Base-by-base conservation (phyloP, 2,113 vertebrate species). In the Epinephelus fuscoguttatus region DNA sequence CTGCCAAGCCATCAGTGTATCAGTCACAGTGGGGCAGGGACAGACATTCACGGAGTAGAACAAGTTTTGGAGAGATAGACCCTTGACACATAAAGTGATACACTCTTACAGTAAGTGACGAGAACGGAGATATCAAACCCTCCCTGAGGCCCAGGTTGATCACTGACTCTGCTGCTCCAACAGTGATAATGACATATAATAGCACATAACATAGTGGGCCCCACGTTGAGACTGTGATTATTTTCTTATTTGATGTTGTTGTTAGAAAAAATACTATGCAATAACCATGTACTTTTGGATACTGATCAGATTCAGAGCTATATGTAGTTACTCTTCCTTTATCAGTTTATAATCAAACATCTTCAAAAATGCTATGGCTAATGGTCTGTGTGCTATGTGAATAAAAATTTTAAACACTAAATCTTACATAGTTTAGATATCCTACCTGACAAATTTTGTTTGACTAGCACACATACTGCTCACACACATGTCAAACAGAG, bases 21-120 rank as follows among this genome's bases (percentile, higher is more conserved):
- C 70, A 30, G 55, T 49, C 82, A 57, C 57, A 52, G 73, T 74
- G 45, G 47, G 70, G 80, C 59, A 42, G 78, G 4, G 56, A 47
- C 63, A 21, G 47, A 15, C 60, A 23, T 47, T 75, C 45, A 45
- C 9, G 0, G 53, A 63, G n/a, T 7, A 62, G 47, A 61, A 72
- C 27, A 62, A 62, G 59, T 55, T 82, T 50, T 27, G 33, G 23
- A 33, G 37, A 45, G 68, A 67, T 21, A 2, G 23, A 71, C 8
- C 15, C 53, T 69, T 73, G 17, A 15, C 17, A 30, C 21, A 49
- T 42, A 30, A 63, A 57, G 42, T 27, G 56, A 59, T 53, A 14
- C 10, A 0, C n/a, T 70, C 47, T 57, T 13, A 45, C 42, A 45
- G 42, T 45, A 15, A 18, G 10, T 4, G 33, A 81, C 33, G 49